Evolutionary conservation across 2,113 vertebrate genomes (phyloP).

Genomic region (Labeo rohita): DNA sequence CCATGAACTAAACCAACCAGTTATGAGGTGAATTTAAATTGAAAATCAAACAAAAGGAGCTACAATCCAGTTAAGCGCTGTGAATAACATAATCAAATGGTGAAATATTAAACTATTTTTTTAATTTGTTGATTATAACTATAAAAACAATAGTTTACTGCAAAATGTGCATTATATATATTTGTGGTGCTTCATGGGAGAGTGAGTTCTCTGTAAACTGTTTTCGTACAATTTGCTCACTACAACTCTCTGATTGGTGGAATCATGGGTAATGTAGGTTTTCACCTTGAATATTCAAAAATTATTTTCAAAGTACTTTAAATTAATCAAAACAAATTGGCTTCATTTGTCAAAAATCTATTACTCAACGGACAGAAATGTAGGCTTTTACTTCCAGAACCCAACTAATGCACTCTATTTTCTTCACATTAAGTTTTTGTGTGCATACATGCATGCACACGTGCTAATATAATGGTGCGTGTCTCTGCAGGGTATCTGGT

Average conservation of each 20-base stretch:
- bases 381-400: background rate
- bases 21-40: background rate
- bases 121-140: background rate
- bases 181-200: background rate
- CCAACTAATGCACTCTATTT: background rate
- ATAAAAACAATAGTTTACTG: background rate
- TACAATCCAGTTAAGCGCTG: background rate
- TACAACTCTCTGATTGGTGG: background rate
- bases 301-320: background rate
- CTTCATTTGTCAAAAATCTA: background rate
- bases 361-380: background rate
- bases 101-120: background rate
- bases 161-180: background rate
- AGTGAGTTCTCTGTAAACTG: background rate
- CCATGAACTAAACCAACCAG: background rate
- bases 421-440: background rate
- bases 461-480: constrained; percentile 30
- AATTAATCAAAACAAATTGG: background rate
- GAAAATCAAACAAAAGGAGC: background rate
- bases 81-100: background rate
- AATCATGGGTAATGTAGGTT: background rate
- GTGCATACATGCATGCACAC: background rate
- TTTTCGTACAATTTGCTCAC: too few relatives aligned
- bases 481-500: constrained; percentile 83
- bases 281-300: background rate